Base-by-base conservation (phyloP, 2,113 vertebrate genomes). In the Sisor rabdophorus region DNA sequence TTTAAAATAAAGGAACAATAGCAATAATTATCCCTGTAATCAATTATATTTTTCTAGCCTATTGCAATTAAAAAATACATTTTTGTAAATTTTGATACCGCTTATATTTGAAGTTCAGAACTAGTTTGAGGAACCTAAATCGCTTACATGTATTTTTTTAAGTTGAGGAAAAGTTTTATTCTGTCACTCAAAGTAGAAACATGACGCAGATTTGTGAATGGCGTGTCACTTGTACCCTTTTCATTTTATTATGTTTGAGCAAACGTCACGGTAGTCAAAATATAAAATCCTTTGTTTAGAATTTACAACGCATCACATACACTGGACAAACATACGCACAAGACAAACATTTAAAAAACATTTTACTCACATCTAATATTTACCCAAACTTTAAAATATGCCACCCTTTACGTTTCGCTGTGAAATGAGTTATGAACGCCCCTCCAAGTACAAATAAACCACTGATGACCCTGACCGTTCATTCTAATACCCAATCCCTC, bases 401-500 rank as follows among this genome's bases (percentile, higher is more conserved):
- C 22, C 60, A 16, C n/a, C 13, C 20, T 54, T 16, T 40, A 52
- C 6, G 2, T 65, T 65, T 24, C 22, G 24, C 48, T 11, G 10
- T 24, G 17, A 52, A 71, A 56, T 56, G 30, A 24, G 3, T 12
- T 20, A 36, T 64, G 36, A 75, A 24, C 9, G 11, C 53, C 11
- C 75, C 55, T 32, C 65, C 68, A 59, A 50, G 19, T 44, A 19
- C 52, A 28, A 60, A 50, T 67, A 24, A 30, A 76, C 78, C 10
- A 30, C 58, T 79, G 74, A 53, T 36, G 78, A 50, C 71, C 59
- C 65, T 61, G 75, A 79, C 71, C 69, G 80, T 76, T 73, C 22
- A 36, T 70, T 71, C 22, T 47, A 63, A 40, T 40, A n/a, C 15
- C 24, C 64, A 12, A 36, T 22, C 26, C 47, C 47, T 52, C 47